Conservation (phyloP, 2,113 vertebrate genomes). For the Forbesichthys agassizii region DNA sequence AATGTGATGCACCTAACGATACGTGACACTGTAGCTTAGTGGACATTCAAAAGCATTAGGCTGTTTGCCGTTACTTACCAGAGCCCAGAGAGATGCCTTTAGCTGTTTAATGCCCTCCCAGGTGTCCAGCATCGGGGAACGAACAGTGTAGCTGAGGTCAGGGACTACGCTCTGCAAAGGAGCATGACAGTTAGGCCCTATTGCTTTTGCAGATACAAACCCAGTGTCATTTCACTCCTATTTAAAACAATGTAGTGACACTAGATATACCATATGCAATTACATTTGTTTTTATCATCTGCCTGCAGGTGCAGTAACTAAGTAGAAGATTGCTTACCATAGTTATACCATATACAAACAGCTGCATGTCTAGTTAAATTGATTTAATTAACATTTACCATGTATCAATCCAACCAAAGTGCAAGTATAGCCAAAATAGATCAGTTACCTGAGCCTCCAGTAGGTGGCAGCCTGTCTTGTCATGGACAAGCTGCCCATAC, state of each 20-base stretch:
- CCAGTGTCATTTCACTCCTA: too few relatives aligned
- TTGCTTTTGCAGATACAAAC: background rate
- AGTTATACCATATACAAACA: too few relatives aligned
- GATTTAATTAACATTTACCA: too few relatives aligned
- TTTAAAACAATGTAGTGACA: too few relatives aligned
- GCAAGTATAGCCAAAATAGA: background rate
- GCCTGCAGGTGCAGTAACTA: too few relatives aligned
- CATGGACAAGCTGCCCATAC: constrained; percentile 96
- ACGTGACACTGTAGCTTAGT: background rate
- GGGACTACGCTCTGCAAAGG: constrained; percentile 86
- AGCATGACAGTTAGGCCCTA: constrained; percentile 3
- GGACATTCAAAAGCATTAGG: background rate
- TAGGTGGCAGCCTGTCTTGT: constrained; percentile 97
- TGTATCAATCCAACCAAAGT: too few relatives aligned
- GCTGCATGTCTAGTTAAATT: too few relatives aligned
- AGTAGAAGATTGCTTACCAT: too few relatives aligned
- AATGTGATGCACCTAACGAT: background rate
- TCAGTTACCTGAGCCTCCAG: constrained; percentile 89
- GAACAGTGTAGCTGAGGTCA: constrained; percentile 93
- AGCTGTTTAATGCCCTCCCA: constrained; percentile 98
- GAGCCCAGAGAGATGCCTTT: constrained; percentile 96
- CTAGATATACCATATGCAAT: too few relatives aligned
- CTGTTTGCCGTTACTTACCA: constrained; percentile 78
- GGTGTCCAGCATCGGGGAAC: constrained; percentile 94
- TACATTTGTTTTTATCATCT: too few relatives aligned